Evolutionary conservation across 1,140 invertebrate genomes (phyloP).

Genomic region (Diprion similis): DNA sequence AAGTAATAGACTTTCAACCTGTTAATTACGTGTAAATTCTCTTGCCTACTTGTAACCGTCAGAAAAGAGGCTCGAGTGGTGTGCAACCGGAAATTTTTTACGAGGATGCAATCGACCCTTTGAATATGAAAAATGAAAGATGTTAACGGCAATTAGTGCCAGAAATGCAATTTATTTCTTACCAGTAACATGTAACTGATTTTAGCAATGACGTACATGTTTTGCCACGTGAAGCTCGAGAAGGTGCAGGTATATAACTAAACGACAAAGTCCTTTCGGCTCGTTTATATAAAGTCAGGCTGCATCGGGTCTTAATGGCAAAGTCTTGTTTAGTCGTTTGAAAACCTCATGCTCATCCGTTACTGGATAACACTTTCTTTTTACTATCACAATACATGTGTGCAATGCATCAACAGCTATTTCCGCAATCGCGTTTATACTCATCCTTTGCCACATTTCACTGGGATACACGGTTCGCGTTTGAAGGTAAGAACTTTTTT

Average conservation of each 20-base stretch:
- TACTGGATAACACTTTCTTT: neutral
- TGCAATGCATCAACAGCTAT: too few species aligned
- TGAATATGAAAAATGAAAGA: neutral
- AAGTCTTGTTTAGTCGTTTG: neutral
- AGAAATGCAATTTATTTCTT: neutral
- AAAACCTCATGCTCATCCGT: neutral
- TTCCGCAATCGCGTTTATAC: too few species aligned
- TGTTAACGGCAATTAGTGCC: neutral
- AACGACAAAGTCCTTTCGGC: neutral
- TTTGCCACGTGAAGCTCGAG: neutral
- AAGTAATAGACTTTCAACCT: neutral
- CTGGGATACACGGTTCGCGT: too few species aligned
- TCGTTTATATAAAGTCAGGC: slow-evolving; percentile 2
- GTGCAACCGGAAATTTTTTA: too few species aligned
- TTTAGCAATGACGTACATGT: neutral
- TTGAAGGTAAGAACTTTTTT: too few species aligned
- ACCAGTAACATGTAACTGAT: neutral
- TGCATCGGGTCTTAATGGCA: neutral
- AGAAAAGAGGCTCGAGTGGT: too few species aligned
- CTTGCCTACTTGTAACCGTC: neutral
- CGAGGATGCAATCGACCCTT: neutral
- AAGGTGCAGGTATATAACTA: neutral
- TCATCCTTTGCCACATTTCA: too few species aligned
- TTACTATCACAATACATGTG: neutral
- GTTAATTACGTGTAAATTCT: neutral